These are phyloP conservation scores for Drepanosiphum platanoidis DNA, from an alignment of 2,888 invertebrate species.

Conservation along the genomic window DNA sequence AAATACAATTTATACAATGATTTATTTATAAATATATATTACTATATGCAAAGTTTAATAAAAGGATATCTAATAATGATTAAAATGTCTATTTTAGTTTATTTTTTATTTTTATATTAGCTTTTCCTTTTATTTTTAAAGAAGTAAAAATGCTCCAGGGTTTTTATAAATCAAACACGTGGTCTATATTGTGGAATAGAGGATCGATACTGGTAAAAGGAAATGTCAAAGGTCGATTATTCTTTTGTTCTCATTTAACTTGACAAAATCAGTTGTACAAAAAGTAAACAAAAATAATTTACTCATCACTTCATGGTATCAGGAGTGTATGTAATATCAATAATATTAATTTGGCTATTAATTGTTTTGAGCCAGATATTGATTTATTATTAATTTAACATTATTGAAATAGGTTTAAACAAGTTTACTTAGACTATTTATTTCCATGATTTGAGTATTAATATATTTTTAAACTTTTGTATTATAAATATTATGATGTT, in stretches of 20 bases:
- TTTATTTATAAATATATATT: background rate
- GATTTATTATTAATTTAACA: background rate
- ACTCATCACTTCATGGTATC: background rate
- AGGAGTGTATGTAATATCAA: background rate
- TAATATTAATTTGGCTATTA: background rate
- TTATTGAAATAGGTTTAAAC: background rate
- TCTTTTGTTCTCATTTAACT: background rate
- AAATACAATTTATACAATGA: background rate
- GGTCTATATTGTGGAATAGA: background rate
- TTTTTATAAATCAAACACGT: slow-evolving; percentile 38
- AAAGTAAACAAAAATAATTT: background rate
- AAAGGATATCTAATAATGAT: background rate
- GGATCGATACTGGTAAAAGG: slow-evolving; percentile 26
- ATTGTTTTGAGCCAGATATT: no score
- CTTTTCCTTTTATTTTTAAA: background rate
- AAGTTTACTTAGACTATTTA: background rate
- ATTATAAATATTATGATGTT: background rate
- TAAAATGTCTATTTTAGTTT: background rate
- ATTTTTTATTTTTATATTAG: background rate
- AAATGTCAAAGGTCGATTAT: slow-evolving; percentile 47
- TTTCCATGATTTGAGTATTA: background rate
- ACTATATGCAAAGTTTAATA: background rate
- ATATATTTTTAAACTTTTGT: background rate
- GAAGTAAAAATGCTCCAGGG: background rate
- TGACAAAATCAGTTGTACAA: background rate